Evolutionary conservation across 2,888 invertebrate species (phyloP), one percentile per base, ranked within the genome.

Genomic region (Mythimna albipuncta): DNA sequence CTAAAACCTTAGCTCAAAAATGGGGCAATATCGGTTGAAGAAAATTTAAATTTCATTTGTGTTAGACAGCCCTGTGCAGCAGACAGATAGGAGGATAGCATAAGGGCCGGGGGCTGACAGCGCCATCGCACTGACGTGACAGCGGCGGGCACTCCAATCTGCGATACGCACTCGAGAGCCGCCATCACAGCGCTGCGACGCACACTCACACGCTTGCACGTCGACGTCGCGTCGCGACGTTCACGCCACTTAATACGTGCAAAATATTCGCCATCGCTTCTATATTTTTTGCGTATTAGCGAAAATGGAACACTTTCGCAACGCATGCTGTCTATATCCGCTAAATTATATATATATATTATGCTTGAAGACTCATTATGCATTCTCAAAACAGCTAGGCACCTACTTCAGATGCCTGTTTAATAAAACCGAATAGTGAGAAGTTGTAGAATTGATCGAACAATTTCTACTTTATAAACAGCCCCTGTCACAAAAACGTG

Each of bases 141-240:
- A 84, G 81, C 84, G 86, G 83, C 89, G 88, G 85, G 79, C 88
- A 90, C 91, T 91, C 87, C 85, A 89, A 85, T 87, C 85, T 85
- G 80, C 86, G 87, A 88, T 87, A 89, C 86, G 87, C 84, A 86
- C 86, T 89, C 84, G 75, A 90, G 88, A 86, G 85, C 85, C 76
- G 82, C n/a, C 58, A 38, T 59, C 35, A 59, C 19, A 64, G 75
- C 89, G 88, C 85, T 85, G 85, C 80, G 84, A 78, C 70, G 82
- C 79, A 81, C 80, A 68, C 61, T n/a, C n/a, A 19, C 50, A 57
- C 21, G 61, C 47, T 41, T 50, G 38, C 41, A 68, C 50, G 54
- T 21, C 21, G 44, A n/a, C 57, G 32, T n/a, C 11, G 35, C 57
- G 32, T n/a, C 11, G 35, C n/a, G 16, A 72, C 67, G 61, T 74